phyloP scores from a whole-genome alignment of 2,888 invertebrate genomes.

The Torymus tubicola region DNA sequence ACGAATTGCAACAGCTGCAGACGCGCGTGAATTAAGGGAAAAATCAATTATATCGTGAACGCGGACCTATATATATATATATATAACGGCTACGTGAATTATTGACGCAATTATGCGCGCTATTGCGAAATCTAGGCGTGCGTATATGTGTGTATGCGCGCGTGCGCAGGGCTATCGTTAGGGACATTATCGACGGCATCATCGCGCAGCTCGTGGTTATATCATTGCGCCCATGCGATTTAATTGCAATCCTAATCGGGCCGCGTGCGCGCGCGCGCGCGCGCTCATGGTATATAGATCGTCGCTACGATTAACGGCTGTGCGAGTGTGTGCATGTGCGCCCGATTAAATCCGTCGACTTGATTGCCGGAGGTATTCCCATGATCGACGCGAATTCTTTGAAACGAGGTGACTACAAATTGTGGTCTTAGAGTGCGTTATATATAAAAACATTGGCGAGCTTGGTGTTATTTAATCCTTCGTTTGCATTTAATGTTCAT shows the following conservation, averaged over 20 bases:
- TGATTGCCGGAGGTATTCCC: not conserved
- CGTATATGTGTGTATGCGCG: no score
- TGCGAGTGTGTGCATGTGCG: not conserved
- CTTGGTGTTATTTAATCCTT: no score
- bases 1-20: no score
- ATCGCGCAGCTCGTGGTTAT: constrained; percentile 14
- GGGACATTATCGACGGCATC: constrained; percentile 32
- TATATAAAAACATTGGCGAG: no score
- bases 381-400: not conserved
- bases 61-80: no score
- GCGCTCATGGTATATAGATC: constrained; percentile 18
- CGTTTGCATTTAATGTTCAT: no score
- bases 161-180: constrained; percentile 57
- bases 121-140: constrained; percentile 59
- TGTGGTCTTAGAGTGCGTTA: no score
- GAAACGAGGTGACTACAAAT: no score
- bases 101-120: constrained; percentile 72
- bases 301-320: constrained; percentile 6
- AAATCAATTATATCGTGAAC: constrained; percentile 72
- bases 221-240: constrained; percentile 30
- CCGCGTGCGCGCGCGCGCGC: no score
- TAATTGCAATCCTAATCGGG: constrained; percentile 46
- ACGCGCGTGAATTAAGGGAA: constrained; percentile 59
- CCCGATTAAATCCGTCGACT: constrained; percentile 16
- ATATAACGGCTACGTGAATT: constrained; percentile 69